These are phyloP conservation scores for Parascotia fuliginaria DNA, from an alignment of 2,888 invertebrate species.

Conservation along the genomic window DNA sequence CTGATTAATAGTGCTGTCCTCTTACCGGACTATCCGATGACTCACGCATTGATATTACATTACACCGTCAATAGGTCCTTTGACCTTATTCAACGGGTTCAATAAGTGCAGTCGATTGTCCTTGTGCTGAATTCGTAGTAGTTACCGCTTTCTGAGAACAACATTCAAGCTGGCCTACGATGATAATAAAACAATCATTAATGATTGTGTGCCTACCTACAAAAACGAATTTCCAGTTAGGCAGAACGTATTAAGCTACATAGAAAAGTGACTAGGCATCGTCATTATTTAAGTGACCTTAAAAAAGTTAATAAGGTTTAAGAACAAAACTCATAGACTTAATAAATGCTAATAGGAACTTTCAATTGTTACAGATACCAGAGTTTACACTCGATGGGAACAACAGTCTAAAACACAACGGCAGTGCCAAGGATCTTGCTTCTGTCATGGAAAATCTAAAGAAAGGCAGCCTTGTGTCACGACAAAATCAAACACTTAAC, in stretches of 20 bases:
- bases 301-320: no score
- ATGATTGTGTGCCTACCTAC: constrained; percentile 14
- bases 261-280: neutral
- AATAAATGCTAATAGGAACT: neutral
- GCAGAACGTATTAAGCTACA: neutral
- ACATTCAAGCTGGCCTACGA: constrained; percentile 57
- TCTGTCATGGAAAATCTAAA: constrained; percentile 91
- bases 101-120: constrained; percentile 72
- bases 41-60: constrained; percentile 72
- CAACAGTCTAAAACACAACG: constrained; percentile 82
- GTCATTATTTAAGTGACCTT: no score
- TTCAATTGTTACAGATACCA: constrained; percentile 75
- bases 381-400: constrained; percentile 87
- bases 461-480: constrained; percentile 85
- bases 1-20: constrained; percentile 67
- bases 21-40: constrained; percentile 75
- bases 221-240: constrained; percentile 6
- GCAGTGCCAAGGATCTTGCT: constrained; percentile 86
- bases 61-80: constrained; percentile 73
- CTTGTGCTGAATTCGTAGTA: constrained; percentile 76
- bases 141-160: constrained; percentile 68
- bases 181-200: constrained; percentile 48
- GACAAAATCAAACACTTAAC: constrained; percentile 77
- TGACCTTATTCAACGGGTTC: constrained; percentile 77
- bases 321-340: neutral